Percentiles rank a stretch among this genome's conserved stretches.
Evolutionary conservation across 2,888 invertebrate species (phyloP).

Genomic region (Dasysyrphus tricinctus): DNA sequence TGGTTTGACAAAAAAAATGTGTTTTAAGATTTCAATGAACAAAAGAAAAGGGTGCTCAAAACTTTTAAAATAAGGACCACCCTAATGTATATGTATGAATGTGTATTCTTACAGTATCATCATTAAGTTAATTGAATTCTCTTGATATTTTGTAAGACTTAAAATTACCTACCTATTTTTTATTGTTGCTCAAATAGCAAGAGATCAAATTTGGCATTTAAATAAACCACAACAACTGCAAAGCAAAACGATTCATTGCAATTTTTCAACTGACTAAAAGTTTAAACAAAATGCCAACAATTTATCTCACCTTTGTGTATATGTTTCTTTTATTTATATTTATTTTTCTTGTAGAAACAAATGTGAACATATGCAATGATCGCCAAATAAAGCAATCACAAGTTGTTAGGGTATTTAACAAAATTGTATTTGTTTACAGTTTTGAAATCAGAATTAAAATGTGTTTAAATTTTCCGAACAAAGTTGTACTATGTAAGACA

Average conservation of each 20-base stretch:
- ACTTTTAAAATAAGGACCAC: too few species aligned
- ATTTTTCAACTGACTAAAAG: not conserved
- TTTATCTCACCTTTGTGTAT: constrained; percentile 19
- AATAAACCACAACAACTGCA: not conserved
- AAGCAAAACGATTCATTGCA: not conserved
- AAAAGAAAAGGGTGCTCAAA: too few species aligned
- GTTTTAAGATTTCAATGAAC: too few species aligned
- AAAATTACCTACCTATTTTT: too few species aligned
- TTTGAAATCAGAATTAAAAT: not conserved
- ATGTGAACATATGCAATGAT: not conserved
- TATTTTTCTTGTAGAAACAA: not conserved
- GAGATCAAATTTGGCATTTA: constrained; percentile 1
- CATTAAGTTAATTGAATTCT: not conserved
- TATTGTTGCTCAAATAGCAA: not conserved
- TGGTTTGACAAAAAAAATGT: too few species aligned
- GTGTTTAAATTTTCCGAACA: not conserved
- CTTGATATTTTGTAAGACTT: not conserved
- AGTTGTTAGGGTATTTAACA: not conserved
- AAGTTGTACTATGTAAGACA: not conserved
- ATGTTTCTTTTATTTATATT: not conserved
- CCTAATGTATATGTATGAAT: not conserved
- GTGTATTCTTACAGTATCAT: not conserved
- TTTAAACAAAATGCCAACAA: constrained; percentile 20
- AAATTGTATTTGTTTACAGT: constrained; percentile 4
- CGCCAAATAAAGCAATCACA: not conserved